Base-by-base conservation (phyloP, 2,888 invertebrate species). In the Malacosoma neustria region DNA sequence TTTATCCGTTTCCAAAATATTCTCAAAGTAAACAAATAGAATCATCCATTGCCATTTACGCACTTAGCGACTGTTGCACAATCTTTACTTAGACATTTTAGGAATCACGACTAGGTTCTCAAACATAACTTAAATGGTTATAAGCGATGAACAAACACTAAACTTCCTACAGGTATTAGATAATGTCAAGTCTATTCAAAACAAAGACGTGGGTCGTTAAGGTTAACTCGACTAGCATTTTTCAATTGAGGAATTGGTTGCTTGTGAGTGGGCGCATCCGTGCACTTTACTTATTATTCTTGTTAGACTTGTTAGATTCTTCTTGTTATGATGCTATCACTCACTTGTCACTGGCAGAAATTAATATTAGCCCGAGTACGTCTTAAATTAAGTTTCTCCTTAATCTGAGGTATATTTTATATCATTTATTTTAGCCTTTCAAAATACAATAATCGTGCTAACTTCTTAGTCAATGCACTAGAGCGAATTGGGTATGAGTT, bases 201-300 rank as follows among this genome's bases (percentile, higher is more conserved):
- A 43, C 46, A 30, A 12, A 45, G 42, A 54, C 49, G 56, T 57
- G 68, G 64, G 66, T 67, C 57, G 57, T 51, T 65, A 72, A 81
- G 81, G 80, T 76, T 80, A 77, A 69, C 65, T 69, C 59, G 57
- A 61, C 56, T 57, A 67, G 64, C 55, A 70, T 69, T 67, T 66
- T 72, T 71, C 79, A 81, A 82, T 82, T 82, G 72, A 72, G 54
- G 53, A 60, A 52, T 51, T 51, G 51, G 45, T 42, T 7, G 41
- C 14, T 44, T 41, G 54, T 52, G 60, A 54, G 80, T 81, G 77
- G 79, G 79, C 72, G 43, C 54, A 42, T 40, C 45, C 47, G 48
- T 53, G 49, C 61, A 69, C 60, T 77, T 72, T 66, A 61, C 65
- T 71, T 57, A 64, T 75, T 72, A 49, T 51, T 65, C 58, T 64